A percentile compares a stretch with the other conserved stretches of the same genome.
Conservation (phyloP, 2,797 vertebrate species). For the Discoglossus pictus region DNA sequence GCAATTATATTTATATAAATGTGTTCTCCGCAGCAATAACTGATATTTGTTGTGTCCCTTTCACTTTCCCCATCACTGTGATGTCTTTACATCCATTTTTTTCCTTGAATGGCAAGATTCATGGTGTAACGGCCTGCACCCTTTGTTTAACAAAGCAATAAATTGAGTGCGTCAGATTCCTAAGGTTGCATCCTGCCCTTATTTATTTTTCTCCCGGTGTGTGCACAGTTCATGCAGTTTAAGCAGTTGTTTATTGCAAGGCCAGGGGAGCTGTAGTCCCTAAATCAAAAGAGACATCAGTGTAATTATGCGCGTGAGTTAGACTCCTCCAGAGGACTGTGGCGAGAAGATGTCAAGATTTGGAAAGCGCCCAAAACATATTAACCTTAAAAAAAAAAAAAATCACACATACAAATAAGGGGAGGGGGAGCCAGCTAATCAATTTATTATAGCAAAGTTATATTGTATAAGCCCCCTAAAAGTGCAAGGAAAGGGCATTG, state of each 20-base stretch:
- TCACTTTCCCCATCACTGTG: no score
- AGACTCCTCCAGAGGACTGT: constrained; percentile 57
- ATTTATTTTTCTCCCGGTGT: constrained; percentile 66
- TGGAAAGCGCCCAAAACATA: constrained; percentile 63
- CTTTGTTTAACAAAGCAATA: background rate
- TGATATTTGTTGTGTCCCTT: no score
- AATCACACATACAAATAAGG: no score
- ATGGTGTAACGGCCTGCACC: background rate
- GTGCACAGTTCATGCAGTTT: constrained; percentile 54
- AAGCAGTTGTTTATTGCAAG: constrained; percentile 63
- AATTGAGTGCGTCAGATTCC: constrained; percentile 16
- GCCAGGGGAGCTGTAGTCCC: constrained; percentile 64
- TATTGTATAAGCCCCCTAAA: constrained; percentile 8
- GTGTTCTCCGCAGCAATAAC: no score
- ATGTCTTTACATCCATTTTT: background rate
- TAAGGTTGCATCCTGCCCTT: constrained; percentile 43
- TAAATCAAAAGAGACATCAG: constrained; percentile 62
- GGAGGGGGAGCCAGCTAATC: constrained; percentile 54
- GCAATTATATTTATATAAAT: no score
- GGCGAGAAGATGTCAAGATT: constrained; percentile 62
- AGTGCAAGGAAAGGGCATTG: background rate
- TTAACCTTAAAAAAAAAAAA: constrained; percentile 65
- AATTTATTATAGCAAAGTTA: constrained; percentile 54
- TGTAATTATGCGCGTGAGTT: constrained; percentile 64
- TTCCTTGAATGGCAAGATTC: background rate